phyloP scores from a whole-genome alignment of 2,797 vertebrate species.

The Siniperca undulata region DNA sequence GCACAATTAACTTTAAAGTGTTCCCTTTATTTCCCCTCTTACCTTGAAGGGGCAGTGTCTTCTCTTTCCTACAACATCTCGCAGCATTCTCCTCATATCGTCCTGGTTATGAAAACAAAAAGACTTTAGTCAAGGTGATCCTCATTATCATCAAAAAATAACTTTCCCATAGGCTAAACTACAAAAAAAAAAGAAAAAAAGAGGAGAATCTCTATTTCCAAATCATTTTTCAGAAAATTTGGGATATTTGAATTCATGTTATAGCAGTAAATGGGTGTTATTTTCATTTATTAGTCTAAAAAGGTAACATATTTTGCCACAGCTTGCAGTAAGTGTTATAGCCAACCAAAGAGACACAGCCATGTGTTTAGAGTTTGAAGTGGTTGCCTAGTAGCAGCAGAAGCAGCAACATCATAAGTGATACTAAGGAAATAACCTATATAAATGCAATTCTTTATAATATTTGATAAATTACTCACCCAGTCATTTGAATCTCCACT shows the following conservation, averaged over 20 bases:
- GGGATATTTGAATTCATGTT: too few relatives aligned
- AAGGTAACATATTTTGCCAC: not conserved
- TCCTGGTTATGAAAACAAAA: constrained; percentile 43
- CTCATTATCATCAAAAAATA: not conserved
- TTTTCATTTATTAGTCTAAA: not conserved
- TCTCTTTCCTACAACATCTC: constrained; percentile 58
- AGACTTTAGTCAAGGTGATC: not conserved
- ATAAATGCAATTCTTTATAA: not conserved
- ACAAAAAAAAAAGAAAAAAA: too few relatives aligned
- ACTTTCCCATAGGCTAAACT: not conserved
- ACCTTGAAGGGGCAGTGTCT: constrained; percentile 50
- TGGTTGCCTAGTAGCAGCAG: constrained; percentile 66
- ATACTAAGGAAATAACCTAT: not conserved
- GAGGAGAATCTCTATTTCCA: not conserved
- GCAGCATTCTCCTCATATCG: constrained; percentile 46
- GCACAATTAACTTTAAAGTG: not conserved
- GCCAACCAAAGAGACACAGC: not conserved
- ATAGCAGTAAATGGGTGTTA: not conserved
- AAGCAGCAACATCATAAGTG: constrained; percentile 23
- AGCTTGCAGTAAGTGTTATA: not conserved
- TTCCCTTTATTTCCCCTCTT: constrained; percentile 58
- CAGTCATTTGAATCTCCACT: constrained; percentile 45
- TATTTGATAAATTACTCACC: constrained; percentile 58
- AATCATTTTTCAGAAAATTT: not conserved
- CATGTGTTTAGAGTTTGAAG: constrained; percentile 56